Base-by-base conservation (phyloP, 1,140 invertebrate species). In the Parasteatoda tepidariorum region DNA sequence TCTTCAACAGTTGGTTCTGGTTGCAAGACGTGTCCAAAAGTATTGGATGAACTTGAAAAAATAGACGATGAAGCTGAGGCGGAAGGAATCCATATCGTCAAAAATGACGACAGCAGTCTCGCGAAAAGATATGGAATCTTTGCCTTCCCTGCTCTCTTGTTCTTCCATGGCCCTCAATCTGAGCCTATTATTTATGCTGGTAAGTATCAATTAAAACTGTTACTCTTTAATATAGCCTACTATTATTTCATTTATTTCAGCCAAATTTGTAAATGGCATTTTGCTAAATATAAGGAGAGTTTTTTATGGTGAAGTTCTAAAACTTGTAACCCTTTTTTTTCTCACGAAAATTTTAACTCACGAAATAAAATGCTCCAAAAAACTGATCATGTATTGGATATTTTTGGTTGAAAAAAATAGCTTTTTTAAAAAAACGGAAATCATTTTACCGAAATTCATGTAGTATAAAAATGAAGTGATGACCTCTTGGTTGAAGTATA, bases 151-250 rank as follows among this genome's bases (percentile, higher is more conserved):
- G 88, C 89, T 48, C 85, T 90, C 11, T 86, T 90, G 30, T 89
- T 89, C 83, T 89, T 96, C 88, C 95, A 81, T 13, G 85, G 85
- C 59, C 71, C 38, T 66, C 85, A 87, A 41, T 82, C 84, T 86
- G 95, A 97, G 87, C 95, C 96, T 30, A 94, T 97, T 3, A 97
- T 98, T 86, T 98, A 96, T 89, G 95, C 96, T 88, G 96, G 95
- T 95, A 78, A 48, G 1, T 13, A 48, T 48, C 38, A 13, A 0
- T 13, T 48, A 18, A 48, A 48, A 48, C 9, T 48, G 4, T 48
- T 48, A 48, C 9, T 13, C 18, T 48, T 48, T 48, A 0, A 4
- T 48, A 48, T 48, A 48, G 4, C n/a, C n/a, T n/a, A n/a, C n/a
- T n/a, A n/a, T n/a, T n/a, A n/a, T n/a, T n/a, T n/a, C n/a, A n/a